These are phyloP conservation scores for Oscheius sp. DNA, from an alignment of 2,888 invertebrate genomes.

Conservation along the genomic window DNA sequence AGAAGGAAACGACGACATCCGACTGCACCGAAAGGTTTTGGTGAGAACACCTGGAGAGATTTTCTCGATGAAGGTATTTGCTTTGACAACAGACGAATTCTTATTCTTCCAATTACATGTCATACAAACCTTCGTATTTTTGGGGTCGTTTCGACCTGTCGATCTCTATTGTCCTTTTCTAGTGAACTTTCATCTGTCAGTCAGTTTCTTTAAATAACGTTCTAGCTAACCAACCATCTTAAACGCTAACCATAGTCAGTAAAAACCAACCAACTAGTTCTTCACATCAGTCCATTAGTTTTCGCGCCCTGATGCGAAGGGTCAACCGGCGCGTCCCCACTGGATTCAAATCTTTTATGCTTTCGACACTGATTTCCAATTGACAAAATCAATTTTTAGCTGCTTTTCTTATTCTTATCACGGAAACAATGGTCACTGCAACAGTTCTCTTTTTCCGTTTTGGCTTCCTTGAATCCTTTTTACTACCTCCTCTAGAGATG, in stretches of 20 bases:
- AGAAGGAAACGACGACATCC: background rate
- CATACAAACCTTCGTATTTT: too few species aligned
- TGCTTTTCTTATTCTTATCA: too few species aligned
- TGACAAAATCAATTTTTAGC: background rate
- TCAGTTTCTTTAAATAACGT: too few species aligned
- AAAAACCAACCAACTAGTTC: conserved; percentile 24
- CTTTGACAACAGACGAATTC: background rate
- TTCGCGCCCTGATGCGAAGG: background rate
- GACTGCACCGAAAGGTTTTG: background rate
- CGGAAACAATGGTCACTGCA: too few species aligned
- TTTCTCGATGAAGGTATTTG: background rate
- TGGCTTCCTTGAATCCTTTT: too few species aligned
- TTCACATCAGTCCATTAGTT: background rate
- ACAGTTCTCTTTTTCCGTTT: too few species aligned
- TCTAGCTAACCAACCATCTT: too few species aligned
- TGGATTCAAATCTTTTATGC: background rate
- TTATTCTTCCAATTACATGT: background rate
- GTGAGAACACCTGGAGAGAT: background rate
- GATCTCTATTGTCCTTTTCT: too few species aligned
- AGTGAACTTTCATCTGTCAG: too few species aligned
- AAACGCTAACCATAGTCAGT: too few species aligned
- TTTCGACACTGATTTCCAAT: background rate
- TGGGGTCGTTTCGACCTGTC: too few species aligned
- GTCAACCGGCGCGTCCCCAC: background rate
- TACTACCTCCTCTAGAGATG: too few species aligned